Conservation (phyloP, 2,113 vertebrate species). For the Lichenostomus cassidix region DNA sequence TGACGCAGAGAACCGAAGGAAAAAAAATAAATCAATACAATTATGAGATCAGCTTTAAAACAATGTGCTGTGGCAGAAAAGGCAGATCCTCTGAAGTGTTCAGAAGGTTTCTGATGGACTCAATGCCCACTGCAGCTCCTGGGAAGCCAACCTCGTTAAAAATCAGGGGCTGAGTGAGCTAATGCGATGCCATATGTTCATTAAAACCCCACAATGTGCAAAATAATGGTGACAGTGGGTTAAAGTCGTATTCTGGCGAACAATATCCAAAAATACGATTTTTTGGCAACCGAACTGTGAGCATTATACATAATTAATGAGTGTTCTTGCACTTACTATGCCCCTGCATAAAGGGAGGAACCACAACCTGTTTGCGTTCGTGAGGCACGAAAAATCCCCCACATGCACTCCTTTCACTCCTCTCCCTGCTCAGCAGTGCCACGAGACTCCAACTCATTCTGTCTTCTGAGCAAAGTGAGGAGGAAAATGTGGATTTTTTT, state of each 20-base stretch:
- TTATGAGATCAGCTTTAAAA: constrained; percentile 75
- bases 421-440: constrained; percentile 30
- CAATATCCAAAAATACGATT: constrained; percentile 64
- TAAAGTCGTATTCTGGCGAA: constrained; percentile 67
- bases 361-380: constrained; percentile 44
- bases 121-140: not conserved
- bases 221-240: constrained; percentile 69
- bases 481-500: not conserved
- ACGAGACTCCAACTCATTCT: not conserved
- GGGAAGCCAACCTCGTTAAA: constrained; percentile 35
- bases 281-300: constrained; percentile 54
- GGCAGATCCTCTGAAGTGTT: not conserved
- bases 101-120: not conserved
- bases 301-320: constrained; percentile 73
- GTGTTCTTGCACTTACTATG: constrained; percentile 61
- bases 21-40: constrained; percentile 60
- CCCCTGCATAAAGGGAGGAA: constrained; percentile 55
- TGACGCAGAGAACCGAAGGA: constrained; percentile 56
- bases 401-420: not conserved
- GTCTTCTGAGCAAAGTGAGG: not conserved
- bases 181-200: constrained; percentile 71
- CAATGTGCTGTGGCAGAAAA: constrained; percentile 32
- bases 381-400: constrained; percentile 14
- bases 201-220: constrained; percentile 51
- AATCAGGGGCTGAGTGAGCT: constrained; percentile 61